A percentile compares a stretch with the other conserved stretches of the same genome.
These are phyloP conservation scores for Monodelphis domestica DNA, from an alignment of 2,797 vertebrate species.

Conservation along the genomic window DNA sequence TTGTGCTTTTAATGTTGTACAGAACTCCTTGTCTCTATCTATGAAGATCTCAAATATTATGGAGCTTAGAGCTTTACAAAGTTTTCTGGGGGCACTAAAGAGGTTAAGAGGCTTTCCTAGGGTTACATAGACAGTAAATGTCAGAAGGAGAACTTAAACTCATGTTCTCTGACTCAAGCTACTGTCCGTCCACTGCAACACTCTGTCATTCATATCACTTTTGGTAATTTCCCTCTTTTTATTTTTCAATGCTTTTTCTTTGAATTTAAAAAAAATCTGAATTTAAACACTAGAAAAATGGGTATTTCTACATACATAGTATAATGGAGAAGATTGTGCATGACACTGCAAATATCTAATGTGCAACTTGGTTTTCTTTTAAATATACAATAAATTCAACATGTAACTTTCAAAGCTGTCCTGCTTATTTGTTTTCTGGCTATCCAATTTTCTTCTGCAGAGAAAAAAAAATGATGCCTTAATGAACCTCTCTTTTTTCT, in stretches of 20 bases:
- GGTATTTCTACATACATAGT: background rate
- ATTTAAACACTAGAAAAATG: background rate
- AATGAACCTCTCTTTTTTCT: too few species aligned
- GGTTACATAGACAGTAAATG: background rate
- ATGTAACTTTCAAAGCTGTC: too few species aligned
- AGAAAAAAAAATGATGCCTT: too few species aligned
- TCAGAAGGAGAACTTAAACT: background rate
- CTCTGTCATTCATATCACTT: background rate
- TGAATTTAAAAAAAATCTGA: background rate
- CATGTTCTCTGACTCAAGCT: background rate
- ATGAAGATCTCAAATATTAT: background rate
- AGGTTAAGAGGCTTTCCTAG: background rate
- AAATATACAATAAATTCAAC: background rate
- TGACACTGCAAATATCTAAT: background rate
- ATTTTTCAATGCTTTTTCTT: background rate
- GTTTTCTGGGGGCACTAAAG: background rate
- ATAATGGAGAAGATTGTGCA: background rate
- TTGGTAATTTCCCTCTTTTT: background rate
- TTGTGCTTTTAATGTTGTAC: background rate
- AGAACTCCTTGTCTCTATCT: background rate
- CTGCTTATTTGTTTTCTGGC: too few species aligned
- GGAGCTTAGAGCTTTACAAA: background rate
- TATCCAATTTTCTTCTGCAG: too few species aligned
- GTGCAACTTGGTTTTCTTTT: background rate
- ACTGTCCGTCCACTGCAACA: background rate